Conservation (phyloP, 2,888 invertebrate species). For the Spodoptera littoralis region DNA sequence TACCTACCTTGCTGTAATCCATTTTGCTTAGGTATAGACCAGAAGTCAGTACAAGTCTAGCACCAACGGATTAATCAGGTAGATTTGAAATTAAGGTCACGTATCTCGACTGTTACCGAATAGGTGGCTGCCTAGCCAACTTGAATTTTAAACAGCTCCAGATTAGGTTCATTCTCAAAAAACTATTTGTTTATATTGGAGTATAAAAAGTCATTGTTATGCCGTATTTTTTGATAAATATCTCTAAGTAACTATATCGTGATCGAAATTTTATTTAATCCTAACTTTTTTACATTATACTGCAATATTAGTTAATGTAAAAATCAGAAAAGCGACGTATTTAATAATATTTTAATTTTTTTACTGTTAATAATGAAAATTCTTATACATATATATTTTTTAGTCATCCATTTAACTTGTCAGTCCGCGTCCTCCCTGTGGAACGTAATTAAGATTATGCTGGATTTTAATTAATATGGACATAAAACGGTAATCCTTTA, state of each 20-base stretch:
- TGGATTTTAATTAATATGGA: constrained; percentile 21
- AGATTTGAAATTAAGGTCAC: constrained; percentile 38
- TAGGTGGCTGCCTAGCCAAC: constrained; percentile 3
- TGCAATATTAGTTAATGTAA: no score
- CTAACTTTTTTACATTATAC: no score
- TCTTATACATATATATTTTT: no score
- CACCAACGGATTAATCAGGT: constrained; percentile 11
- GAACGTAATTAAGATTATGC: constrained; percentile 25
- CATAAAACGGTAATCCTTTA: constrained; percentile 22
- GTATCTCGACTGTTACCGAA: constrained; percentile 21
- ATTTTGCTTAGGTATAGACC: background rate
- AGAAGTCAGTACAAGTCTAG: background rate
- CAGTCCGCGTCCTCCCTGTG: background rate
- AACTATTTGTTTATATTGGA: constrained; percentile 1
- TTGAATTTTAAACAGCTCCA: constrained; percentile 26
- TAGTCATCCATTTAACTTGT: background rate
- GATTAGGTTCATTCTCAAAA: constrained; percentile 7
- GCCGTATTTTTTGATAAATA: no score
- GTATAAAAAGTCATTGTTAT: background rate
- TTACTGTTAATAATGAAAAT: no score
- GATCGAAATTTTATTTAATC: no score
- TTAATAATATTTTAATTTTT: no score
- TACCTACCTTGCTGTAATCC: no score
- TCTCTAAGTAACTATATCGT: no score
- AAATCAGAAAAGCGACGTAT: no score